These are phyloP conservation scores for Anabacerthia variegaticeps DNA, from an alignment of 2,797 vertebrate genomes.

Conservation along the genomic window DNA sequence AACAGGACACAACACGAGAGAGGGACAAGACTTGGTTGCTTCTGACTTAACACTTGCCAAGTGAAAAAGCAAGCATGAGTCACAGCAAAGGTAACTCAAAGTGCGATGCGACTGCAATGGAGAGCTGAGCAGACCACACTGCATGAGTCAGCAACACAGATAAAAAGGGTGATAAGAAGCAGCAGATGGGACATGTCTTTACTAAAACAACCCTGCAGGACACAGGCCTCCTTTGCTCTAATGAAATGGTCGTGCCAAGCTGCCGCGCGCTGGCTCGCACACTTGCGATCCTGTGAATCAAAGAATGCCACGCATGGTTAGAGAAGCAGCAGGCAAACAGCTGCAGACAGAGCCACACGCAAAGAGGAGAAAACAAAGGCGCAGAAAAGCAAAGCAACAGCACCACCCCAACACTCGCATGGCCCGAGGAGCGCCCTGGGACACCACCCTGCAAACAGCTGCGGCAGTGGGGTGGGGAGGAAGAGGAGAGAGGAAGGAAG, in stretches of 20 bases:
- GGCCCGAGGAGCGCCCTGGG: not conserved
- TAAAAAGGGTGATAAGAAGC: slow-evolving; percentile 66
- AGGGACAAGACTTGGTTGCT: not conserved
- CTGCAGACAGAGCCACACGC: not conserved
- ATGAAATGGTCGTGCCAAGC: slow-evolving; percentile 18
- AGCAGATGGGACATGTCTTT: slow-evolving; percentile 62
- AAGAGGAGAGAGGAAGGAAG: slow-evolving; percentile 29
- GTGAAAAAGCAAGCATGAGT: slow-evolving; percentile 59
- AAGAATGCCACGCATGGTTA: not conserved
- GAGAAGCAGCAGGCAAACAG: slow-evolving; percentile 7
- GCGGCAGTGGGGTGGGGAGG: not conserved
- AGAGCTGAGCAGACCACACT: slow-evolving; percentile 56
- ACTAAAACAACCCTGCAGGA: slow-evolving; percentile 45
- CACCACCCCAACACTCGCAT: not conserved
- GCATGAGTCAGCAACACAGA: slow-evolving; percentile 65
- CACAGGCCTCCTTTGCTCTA: slow-evolving; percentile 29
- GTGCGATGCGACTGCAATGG: slow-evolving; percentile 45
- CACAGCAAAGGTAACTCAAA: slow-evolving; percentile 61
- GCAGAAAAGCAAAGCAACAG: not conserved
- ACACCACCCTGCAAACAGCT: not conserved
- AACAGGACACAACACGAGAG: not conserved
- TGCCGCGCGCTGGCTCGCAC: not conserved
- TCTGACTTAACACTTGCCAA: slow-evolving; percentile 15
- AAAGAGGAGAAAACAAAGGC: not conserved
- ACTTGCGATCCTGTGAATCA: not conserved